These are phyloP conservation scores for Melanostigma gelatinosum DNA, from an alignment of 2,113 vertebrate genomes.

Conservation along the genomic window DNA sequence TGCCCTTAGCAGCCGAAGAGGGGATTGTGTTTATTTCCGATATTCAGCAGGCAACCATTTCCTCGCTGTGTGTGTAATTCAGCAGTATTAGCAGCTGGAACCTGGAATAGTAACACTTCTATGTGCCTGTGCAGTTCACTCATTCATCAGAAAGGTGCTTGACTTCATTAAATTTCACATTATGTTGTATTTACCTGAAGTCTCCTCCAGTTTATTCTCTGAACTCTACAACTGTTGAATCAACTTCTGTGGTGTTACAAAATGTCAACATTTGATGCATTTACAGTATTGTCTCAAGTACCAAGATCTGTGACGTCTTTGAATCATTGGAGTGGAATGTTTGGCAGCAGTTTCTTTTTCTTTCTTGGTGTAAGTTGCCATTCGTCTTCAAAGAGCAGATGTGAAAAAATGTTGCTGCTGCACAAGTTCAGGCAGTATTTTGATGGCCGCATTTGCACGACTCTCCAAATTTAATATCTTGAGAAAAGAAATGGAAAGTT, in stretches of 20 bases:
- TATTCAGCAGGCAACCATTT: constrained; percentile 24
- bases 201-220: constrained; percentile 23
- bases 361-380: not conserved
- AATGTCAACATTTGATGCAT: constrained; percentile 1
- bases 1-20: constrained; percentile 50
- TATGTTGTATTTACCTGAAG: constrained; percentile 38
- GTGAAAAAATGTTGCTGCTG: not conserved
- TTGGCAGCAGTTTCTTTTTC: constrained; percentile 1
- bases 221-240: not conserved
- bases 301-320: constrained; percentile 9
- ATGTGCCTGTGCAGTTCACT: constrained; percentile 68
- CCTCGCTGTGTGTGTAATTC: constrained; percentile 45
- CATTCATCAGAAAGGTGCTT: constrained; percentile 68
- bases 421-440: constrained; percentile 16
- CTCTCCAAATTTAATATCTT: not conserved
- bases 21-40: constrained; percentile 19
- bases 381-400: not conserved
- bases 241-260: not conserved
- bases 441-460: constrained; percentile 23
- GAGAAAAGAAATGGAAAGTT: not conserved
- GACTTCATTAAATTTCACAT: constrained; percentile 45
- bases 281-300: constrained; percentile 17
- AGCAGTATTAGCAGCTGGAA: constrained; percentile 67
- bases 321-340: not conserved
- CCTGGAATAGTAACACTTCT: constrained; percentile 57